These are phyloP conservation scores for Sitophilus oryzae DNA, from an alignment of 1,140 invertebrate species.

Conservation along the genomic window DNA sequence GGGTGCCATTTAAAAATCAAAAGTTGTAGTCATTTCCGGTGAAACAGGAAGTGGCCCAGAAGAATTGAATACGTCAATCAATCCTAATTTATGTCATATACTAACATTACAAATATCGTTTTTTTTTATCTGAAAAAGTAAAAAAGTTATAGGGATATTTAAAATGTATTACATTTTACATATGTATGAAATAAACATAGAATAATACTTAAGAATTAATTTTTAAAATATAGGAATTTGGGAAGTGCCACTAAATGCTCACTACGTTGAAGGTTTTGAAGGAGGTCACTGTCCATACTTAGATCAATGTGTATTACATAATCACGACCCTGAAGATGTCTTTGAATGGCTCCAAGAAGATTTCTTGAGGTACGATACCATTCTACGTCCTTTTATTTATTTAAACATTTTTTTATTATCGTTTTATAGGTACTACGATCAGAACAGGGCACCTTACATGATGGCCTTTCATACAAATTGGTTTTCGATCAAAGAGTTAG, in stretches of 20 bases:
- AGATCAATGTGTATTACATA: conserved; percentile 89
- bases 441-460: conserved; percentile 87
- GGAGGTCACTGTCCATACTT: conserved; percentile 89
- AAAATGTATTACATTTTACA: no score
- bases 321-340: conserved; percentile 79
- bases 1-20: no score
- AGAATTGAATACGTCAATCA: no score
- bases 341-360: conserved; percentile 89
- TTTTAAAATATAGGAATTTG: conserved; percentile 79
- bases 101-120: no score
- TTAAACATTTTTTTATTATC: background rate
- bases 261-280: conserved; percentile 82
- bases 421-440: conserved; percentile 63
- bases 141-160: no score
- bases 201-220: no score
- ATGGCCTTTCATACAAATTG: conserved; percentile 93
- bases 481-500: conserved; percentile 85
- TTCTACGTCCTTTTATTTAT: background rate
- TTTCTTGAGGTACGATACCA: conserved; percentile 61
- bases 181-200: no score
- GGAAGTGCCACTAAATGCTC: conserved; percentile 90
- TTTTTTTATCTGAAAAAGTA: no score
- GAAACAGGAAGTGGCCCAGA: no score
- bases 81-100: no score
- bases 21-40: no score